Percentiles rank a stretch among this genome's conserved stretches.
Conservation (phyloP, 2,113 vertebrate species). For the Agelaius phoeniceus region DNA sequence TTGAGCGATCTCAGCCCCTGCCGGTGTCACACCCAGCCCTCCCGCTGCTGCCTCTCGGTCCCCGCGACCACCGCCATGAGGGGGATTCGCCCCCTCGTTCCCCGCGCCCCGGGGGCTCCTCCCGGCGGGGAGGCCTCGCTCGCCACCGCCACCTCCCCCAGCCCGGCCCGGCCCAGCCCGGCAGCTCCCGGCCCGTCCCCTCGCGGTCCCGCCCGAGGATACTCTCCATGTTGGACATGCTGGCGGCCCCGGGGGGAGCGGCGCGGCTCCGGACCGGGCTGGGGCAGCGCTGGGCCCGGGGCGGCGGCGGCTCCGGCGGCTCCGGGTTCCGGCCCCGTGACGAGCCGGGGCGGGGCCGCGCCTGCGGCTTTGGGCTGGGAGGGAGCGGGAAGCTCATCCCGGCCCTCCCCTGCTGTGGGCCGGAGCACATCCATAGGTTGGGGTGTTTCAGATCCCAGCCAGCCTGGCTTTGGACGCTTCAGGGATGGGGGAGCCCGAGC, state of each 20-base stretch:
- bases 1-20: neutral
- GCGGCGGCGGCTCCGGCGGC: neutral
- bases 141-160: neutral
- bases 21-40: neutral
- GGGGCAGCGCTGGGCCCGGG: neutral
- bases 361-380: neutral
- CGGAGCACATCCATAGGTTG: fast-evolving
- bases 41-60: neutral
- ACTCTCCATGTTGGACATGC: neutral
- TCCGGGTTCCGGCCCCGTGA: neutral
- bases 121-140: neutral
- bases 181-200: neutral
- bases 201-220: neutral
- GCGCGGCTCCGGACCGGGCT: neutral
- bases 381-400: fast-evolving
- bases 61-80: neutral
- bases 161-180: neutral
- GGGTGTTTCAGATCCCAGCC: fast-evolving
- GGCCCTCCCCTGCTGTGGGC: neutral
- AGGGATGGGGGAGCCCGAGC: too few species aligned
- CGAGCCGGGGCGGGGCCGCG: neutral
- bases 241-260: neutral
- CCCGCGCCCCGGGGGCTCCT: neutral
- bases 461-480: fast-evolving
- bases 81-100: neutral